Percentiles rank a stretch among this genome's conserved stretches.
Conservation (phyloP, 2,888 invertebrate genomes). For the Pyrocoelia pectoralis region DNA sequence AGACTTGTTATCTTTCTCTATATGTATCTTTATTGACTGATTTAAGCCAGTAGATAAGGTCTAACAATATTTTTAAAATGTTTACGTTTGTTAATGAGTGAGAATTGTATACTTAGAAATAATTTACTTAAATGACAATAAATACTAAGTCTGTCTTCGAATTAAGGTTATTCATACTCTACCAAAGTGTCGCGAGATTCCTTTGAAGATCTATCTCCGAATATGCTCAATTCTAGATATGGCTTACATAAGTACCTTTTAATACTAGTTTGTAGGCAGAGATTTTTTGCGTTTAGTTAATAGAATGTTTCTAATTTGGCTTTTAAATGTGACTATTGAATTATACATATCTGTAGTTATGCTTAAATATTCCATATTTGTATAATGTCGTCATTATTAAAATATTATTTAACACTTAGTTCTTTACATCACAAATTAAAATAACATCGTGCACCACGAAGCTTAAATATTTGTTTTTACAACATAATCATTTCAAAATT, state of each 20-base stretch:
- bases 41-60: not conserved
- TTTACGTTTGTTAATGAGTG: constrained; percentile 8
- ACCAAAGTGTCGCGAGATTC: too few species aligned
- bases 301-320: not conserved
- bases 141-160: constrained; percentile 28
- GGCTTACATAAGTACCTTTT: not conserved
- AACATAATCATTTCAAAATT: too few species aligned
- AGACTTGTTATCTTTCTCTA: too few species aligned
- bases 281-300: too few species aligned
- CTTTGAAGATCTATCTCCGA: too few species aligned
- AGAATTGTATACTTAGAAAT: too few species aligned
- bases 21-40: too few species aligned
- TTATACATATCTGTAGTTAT: constrained; percentile 2
- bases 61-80: not conserved
- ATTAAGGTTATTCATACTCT: not conserved
- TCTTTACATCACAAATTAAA: too few species aligned
- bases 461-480: too few species aligned
- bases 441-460: too few species aligned
- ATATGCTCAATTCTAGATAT: not conserved
- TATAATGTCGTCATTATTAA: not conserved
- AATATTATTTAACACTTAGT: not conserved
- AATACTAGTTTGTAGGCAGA: not conserved
- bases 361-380: not conserved
- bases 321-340: not conserved
- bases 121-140: constrained; percentile 34